phyloP scores from a whole-genome alignment of 2,888 invertebrate genomes.

The Bruchidius siliquastri region DNA sequence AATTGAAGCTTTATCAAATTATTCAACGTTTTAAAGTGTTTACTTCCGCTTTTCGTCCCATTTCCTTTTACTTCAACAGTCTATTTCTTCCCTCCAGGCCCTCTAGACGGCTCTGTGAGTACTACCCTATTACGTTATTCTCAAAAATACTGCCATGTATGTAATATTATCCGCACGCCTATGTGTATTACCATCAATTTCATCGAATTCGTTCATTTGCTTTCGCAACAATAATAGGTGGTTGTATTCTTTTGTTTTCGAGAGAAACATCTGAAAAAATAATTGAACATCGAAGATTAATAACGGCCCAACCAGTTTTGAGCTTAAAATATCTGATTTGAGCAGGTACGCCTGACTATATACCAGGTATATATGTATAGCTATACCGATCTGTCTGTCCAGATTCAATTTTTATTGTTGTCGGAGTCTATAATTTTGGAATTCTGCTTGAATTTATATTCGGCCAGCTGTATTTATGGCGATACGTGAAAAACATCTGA shows the following conservation, averaged over 20 bases:
- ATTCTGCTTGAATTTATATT: slow-evolving; percentile 40
- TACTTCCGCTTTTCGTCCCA: no score
- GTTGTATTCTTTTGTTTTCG: slow-evolving; percentile 35
- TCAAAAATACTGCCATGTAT: no score
- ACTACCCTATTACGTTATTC: no score
- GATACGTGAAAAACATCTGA: slow-evolving; percentile 39
- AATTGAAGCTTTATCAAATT: no score
- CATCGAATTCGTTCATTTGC: slow-evolving; percentile 16
- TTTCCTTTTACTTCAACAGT: no score
- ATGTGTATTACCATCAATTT: slow-evolving; percentile 18
- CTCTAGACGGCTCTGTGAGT: no score
- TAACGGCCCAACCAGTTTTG: slow-evolving; percentile 34
- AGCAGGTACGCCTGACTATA: slow-evolving; percentile 11
- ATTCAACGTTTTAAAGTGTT: no score
- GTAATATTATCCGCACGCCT: slow-evolving; percentile 7
- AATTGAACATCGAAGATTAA: slow-evolving; percentile 38
- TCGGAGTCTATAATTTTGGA: slow-evolving; percentile 41
- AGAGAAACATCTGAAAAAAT: slow-evolving; percentile 38
- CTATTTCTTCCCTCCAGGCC: no score
- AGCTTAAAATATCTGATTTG: slow-evolving; percentile 36
- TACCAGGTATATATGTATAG: neutral
- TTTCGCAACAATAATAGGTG: slow-evolving; percentile 25
- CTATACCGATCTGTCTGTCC: slow-evolving; percentile 19
- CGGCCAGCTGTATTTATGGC: slow-evolving; percentile 38
- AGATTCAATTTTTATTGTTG: slow-evolving; percentile 40